Evolutionary conservation across 2,113 vertebrate species (phyloP), one percentile per base, ranked within the genome.

Genomic region (Junco hyemalis): DNA sequence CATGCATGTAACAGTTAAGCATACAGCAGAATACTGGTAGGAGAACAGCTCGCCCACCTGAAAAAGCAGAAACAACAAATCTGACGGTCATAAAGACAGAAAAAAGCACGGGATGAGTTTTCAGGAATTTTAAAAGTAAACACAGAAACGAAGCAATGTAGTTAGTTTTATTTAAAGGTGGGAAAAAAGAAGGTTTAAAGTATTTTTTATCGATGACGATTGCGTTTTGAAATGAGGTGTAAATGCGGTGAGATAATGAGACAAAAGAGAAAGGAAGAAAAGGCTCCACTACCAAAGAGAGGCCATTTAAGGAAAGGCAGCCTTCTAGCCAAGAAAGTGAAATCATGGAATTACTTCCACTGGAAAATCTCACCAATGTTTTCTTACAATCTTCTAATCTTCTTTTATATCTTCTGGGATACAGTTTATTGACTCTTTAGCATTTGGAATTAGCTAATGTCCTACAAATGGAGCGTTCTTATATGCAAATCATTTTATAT

Each of bases 181-280:
- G 36, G 36, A 18, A 8, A 3, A 76, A 76, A 51, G 0, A 2
- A 44, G 8, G 45, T 33, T 16, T 50, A 59, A 31, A 33, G 3
- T 2, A 8, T 65, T 65, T 65, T 60, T 79, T 54, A 14, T 57
- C 22, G 22, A 2, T 59, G 36, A 22, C 7, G 28, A 17, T 24
- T 80, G 11, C 73, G 22, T 57, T 88, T 40, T 24, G 33, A 56
- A 53, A 12, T 63, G 38, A 79, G 17, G 4, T 81, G 15, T 73
- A 48, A 48, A 81, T 65, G 14, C 16, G 1, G 8, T 78, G 44
- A 81, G 63, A 53, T 48, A 68, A 5, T 44, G 54, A 87, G 56
- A 73, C 28, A 36, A 42, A 56, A 81, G 48, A 60, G 45, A 81
- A 76, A 79, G 51, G 38, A 70, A 51, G 10, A 51, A 42, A 83